Base-by-base conservation (phyloP, 2,888 invertebrate species). In the Hymenopus coronatus region DNA sequence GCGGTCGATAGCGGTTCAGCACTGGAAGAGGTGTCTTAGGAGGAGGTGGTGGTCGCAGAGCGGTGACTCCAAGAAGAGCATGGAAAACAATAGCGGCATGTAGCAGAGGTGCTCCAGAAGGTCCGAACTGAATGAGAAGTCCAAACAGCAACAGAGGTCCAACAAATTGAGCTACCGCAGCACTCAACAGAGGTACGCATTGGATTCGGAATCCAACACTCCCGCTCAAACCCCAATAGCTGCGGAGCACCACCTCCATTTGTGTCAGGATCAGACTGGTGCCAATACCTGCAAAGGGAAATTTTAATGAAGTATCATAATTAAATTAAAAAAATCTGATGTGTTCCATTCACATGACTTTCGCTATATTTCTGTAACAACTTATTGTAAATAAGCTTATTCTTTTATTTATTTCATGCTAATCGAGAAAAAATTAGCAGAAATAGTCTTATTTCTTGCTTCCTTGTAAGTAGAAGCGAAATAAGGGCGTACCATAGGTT, bases 41-140 rank as follows among this genome's bases (percentile, higher is more conserved):
- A 28, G 87, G 82, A n/a, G 20, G 2, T n/a, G 82, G 87, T 9
- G 82, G 30, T 14, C 14, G 2, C 0, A 82, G 14, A 9, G 40
- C 82, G 30, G 40, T 27, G 28, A 40, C 87, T 14, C 87, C 82
- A 28, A 87, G 2, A n/a, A 87, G 33, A 12, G 33, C 81, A 15
- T 87, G 87, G n/a, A 87, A 14, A 12, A 87, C 40, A 14, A 87
- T 25, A 30, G 82, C 87, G n/a, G 87, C 87, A 4, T 87, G 87
- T 12, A 87, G 87, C 4, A 87, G 82, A 3, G 33, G 82, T 0
- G 82, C 87, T 12, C 28, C 20, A 0, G 15, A 20, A 15, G 82
- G 6, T 12, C 87, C 87, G 20, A 33, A 87, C 12, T 28, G 20
- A 2, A 30, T 15, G 4, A 27, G 30, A n/a, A 87, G 82, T 30